Base-by-base conservation (phyloP, 2,797 vertebrate species). In the Sylvia borin region DNA sequence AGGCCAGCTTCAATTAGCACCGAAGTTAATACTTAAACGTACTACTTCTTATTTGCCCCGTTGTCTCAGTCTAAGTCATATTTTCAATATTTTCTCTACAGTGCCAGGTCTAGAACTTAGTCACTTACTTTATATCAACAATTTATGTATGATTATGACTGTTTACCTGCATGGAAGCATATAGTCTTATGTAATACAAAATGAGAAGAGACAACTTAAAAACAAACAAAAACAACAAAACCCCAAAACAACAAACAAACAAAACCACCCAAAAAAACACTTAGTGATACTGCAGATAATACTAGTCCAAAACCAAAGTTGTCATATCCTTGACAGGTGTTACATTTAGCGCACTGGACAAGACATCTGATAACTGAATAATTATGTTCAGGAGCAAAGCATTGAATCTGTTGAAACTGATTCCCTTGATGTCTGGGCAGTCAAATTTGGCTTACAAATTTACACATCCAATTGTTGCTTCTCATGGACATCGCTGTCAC, bases 321-420 rank as follows among this genome's bases (percentile, higher is more conserved):
- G 54, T 81, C 70, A 2, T 94, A 38, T 94, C 34, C 78, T 94
- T 73, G 48, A 85, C 94, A 96, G 92, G 89, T 82, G 34, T 77
- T 77, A 43, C 34, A 34, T 57, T 67, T 82, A 80, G 64, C 73
- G 71, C 36, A 20, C 40, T 40, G 85, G 65, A 85, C 83, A 84
- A 86, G 57, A 67, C 79, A 55, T 51, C 72, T 47, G 51, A 18
- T 77, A 81, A 12, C 53, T 62, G 74, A 77, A 29, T 67, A 79
- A 84, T 88, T 77, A 96, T 96, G 92, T 77, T 97, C 67, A 73
- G 86, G 32, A 89, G 55, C 27, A 95, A 72, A 92, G 27, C 76
- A 40, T 24, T 57, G 7, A 9, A 5, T 54, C 36, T 91, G 14
- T 75, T 92, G 45, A 86, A 88, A 57, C 14, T 4, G 2, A 43